Percentiles rank a stretch among this genome's conserved stretches.
Conservation (phyloP, 2,797 vertebrate species). For the Manis javanica region DNA sequence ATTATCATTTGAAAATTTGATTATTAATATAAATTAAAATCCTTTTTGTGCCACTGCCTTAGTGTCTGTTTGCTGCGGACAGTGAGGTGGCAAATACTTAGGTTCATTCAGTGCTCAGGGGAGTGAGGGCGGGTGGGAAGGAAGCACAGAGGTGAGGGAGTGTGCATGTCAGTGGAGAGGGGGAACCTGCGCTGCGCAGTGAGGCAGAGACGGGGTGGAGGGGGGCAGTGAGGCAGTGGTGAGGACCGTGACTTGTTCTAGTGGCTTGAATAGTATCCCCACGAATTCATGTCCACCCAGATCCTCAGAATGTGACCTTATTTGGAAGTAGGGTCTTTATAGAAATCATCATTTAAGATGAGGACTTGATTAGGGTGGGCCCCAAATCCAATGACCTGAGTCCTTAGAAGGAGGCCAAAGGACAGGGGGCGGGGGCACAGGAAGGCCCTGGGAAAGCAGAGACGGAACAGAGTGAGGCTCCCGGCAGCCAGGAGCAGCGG, state of each 20-base stretch:
- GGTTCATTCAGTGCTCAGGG: neutral
- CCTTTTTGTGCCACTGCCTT: neutral
- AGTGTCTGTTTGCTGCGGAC: neutral
- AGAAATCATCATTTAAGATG: neutral
- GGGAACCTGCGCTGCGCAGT: neutral
- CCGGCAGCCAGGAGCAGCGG: neutral
- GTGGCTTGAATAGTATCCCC: neutral
- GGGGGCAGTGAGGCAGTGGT: neutral
- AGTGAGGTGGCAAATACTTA: neutral
- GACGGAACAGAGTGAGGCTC: neutral
- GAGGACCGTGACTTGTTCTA: neutral
- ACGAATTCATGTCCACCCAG: neutral
- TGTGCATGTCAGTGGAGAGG: neutral
- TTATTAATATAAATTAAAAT: neutral
- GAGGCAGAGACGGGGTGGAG: neutral
- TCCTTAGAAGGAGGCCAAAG: neutral
- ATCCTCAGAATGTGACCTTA: neutral
- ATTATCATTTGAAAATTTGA: neutral
- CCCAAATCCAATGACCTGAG: neutral
- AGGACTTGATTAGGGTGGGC: too few species aligned
- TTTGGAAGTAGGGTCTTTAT: neutral
- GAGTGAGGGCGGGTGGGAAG: neutral
- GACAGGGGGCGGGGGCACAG: neutral
- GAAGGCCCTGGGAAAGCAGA: neutral
- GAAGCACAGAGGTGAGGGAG: neutral